Evolutionary conservation across 2,113 vertebrate species (phyloP), one percentile per base, ranked within the genome.

Genomic region (Salvator merianae): DNA sequence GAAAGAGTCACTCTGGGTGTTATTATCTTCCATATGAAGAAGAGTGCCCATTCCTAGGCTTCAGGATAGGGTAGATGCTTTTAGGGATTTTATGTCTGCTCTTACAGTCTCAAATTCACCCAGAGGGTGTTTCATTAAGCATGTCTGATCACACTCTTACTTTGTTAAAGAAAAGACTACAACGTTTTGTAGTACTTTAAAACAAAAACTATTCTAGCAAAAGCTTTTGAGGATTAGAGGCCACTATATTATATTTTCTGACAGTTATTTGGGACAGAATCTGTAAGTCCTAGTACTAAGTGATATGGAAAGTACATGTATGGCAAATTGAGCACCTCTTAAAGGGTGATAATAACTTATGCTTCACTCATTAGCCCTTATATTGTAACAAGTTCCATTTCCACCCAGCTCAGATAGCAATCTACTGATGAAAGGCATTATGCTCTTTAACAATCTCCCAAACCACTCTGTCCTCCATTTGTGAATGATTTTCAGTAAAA

Each of bases 401-500:
- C 84, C 69, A 12, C 80, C 70, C 53, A 69, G 69, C 87, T 78
- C 38, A 68, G 86, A 71, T 77, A 84, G 81, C 88, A 92, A 92
- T 89, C 88, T 92, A 53, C 1, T 79, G 82, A 85, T 81, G 83
- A 84, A 91, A 91, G 70, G 7, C 88, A 59, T 66, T 36, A 77
- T 72, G 63, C 81, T 74, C 59, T 87, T 90, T 82, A 68, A 1
- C 28, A 82, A n/a, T 62, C 50, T 71, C 69, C 68, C 47, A 43
- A 82, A 83, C 75, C 24, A 40, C 53, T 28, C 63, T 63, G 1
- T 87, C 88, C 81, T 84, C 59, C 43, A 28, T 1, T 81, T 89
- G n/a, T 0, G 9, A 77, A 50, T 43, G 36, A 38, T 53, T 90
- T 50, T 85, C 83, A 90, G 86, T 50, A 84, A 78, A 91, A 76